Conservation (phyloP, 2,113 vertebrate genomes). For the Chionomys nivalis region DNA sequence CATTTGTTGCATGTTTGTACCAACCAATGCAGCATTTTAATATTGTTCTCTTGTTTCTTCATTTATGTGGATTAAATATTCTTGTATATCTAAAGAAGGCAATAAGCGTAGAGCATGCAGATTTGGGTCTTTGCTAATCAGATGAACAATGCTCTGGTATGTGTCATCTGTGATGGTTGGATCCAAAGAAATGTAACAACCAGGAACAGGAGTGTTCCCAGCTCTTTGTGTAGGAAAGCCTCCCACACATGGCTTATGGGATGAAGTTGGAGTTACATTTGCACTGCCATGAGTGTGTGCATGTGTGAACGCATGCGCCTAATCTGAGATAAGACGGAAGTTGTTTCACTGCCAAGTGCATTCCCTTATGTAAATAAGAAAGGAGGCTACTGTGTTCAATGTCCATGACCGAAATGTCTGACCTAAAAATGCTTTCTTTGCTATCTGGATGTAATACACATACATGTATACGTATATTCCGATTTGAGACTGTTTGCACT, state of each 20-base stretch:
- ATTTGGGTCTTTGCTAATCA: slow-evolving; percentile 34
- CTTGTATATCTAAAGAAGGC: neutral
- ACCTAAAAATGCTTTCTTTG: neutral
- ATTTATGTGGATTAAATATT: neutral
- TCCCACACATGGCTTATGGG: slow-evolving; percentile 61
- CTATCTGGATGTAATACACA: neutral
- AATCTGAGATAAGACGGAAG: neutral
- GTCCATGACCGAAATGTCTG: neutral
- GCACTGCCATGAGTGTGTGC: neutral
- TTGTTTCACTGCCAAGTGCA: neutral
- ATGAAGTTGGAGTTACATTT: slow-evolving; percentile 36
- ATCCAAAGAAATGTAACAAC: neutral
- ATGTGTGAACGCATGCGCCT: neutral
- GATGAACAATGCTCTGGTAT: neutral
- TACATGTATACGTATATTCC: neutral
- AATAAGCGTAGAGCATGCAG: neutral
- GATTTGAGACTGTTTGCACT: neutral
- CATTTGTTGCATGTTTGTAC: neutral
- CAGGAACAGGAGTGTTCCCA: slow-evolving; percentile 59
- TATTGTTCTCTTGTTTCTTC: neutral
- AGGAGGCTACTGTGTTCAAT: neutral
- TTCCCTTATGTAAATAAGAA: neutral
- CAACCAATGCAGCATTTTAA: neutral
- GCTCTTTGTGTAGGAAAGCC: slow-evolving; percentile 46
- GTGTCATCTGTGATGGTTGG: slow-evolving; percentile 36